A percentile compares a stretch with the other conserved stretches of the same genome.
phyloP scores from a whole-genome alignment of 2,113 vertebrate genomes.

The Dicentrarchus labrax region DNA sequence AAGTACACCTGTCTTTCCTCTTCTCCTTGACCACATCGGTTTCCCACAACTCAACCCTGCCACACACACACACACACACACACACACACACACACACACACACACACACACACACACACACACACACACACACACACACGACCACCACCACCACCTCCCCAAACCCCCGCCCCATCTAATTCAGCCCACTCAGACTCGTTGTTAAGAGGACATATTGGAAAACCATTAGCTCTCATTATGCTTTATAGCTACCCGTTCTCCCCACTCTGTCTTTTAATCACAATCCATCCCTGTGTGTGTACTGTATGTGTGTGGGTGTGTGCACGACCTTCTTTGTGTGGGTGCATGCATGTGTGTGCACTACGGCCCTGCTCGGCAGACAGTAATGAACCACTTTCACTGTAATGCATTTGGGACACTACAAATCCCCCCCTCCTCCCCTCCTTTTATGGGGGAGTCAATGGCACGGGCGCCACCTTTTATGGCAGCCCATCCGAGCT shows the following conservation, averaged over 20 bases:
- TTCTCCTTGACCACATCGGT: constrained; percentile 31
- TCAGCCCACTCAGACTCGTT: constrained; percentile 72
- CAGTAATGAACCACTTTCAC: constrained; percentile 72
- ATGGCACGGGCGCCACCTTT: constrained; percentile 68
- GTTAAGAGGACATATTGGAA: constrained; percentile 82
- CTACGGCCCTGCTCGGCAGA: constrained; percentile 20
- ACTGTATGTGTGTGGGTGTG: constrained; percentile 2
- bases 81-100: too few relatives aligned
- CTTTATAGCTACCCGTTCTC: constrained; percentile 75
- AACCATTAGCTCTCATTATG: constrained; percentile 82
- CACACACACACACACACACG: constrained; percentile 4
- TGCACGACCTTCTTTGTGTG: background rate
- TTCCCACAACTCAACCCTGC: background rate
- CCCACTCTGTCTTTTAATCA: constrained; percentile 74
- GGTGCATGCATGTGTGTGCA: background rate
- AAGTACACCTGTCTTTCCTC: constrained; percentile 10
- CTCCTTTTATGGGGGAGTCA: constrained; percentile 64
- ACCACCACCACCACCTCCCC: constrained; percentile 9
- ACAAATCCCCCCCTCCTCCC: background rate
- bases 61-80: background rate
- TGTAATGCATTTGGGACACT: constrained; percentile 65
- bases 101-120: background rate
- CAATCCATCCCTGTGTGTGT: constrained; percentile 42
- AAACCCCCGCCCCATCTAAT: constrained; percentile 39
- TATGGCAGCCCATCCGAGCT: constrained; percentile 57